phyloP scores from a whole-genome alignment of 1,140 invertebrate species.

The Drosophila ananassae region DNA sequence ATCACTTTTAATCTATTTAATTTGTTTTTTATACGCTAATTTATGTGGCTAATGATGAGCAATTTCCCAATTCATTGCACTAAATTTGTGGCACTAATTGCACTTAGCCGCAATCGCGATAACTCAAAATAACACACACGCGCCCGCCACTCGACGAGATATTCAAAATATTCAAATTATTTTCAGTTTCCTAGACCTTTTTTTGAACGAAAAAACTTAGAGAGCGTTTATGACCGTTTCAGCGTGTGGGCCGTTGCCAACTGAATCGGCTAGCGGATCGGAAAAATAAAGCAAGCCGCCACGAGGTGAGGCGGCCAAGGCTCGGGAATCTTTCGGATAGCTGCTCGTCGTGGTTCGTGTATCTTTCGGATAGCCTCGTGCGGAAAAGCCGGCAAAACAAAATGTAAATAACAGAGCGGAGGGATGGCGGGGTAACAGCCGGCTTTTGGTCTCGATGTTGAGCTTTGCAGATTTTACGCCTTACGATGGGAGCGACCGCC shows the following conservation, averaged over 20 bases:
- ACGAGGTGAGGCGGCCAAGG: constrained; percentile 15
- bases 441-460: constrained; percentile 70
- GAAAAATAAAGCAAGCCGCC: constrained; percentile 49
- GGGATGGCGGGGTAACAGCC: constrained; percentile 24
- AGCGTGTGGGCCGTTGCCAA: constrained; percentile 79
- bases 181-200: constrained; percentile 9
- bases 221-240: constrained; percentile 61
- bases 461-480: constrained; percentile 72
- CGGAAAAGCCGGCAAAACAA: constrained; percentile 79
- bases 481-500: constrained; percentile 42
- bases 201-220: constrained; percentile 5
- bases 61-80: constrained; percentile 69
- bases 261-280: constrained; percentile 61
- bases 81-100: constrained; percentile 76
- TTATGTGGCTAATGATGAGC: constrained; percentile 29
- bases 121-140: constrained; percentile 73
- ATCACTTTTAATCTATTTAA: neutral
- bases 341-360: constrained; percentile 6
- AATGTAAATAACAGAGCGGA: constrained; percentile 71
- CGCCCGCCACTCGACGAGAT: constrained; percentile 48
- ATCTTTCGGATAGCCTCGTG: constrained; percentile 16
- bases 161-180: constrained; percentile 26
- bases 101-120: constrained; percentile 73
- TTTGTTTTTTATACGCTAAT: constrained; percentile 18
- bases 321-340: constrained; percentile 7